Evolutionary conservation across 2,888 invertebrate genomes (phyloP), one percentile per base, ranked within the genome.

Genomic region (Arge pagana): DNA sequence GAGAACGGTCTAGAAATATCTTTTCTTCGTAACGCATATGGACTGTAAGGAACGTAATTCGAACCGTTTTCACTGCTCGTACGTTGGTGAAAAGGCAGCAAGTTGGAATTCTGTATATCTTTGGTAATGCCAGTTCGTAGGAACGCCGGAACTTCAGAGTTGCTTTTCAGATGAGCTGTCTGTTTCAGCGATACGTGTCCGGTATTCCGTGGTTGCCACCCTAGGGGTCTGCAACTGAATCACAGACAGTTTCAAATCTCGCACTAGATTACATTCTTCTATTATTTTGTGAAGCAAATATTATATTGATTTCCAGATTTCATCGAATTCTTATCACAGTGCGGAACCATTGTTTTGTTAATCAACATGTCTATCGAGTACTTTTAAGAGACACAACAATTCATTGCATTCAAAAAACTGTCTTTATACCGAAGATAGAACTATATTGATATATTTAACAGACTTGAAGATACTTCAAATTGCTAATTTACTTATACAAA

Each of bases 161-260:
- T 64, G 43, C 64, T 63, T 55, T 68, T 63, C 35, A 71, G 52
- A 55, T 72, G 69, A 39, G 60, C 69, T 11, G 73, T 72, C 61
- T 73, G 71, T 40, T 71, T 76, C 15, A 75, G 45, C 40, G 75
- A 74, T 43, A 74, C 65, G 54, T 76, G 74, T 55, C 74, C 72
- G 48, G 68, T 63, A 16, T 39, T 37, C 28, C 64, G 54, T 45
- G 64, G 65, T 18, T 45, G 61, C 30, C 60, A 60, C 48, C 63
- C 66, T 50, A 63, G 41, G 49, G 66, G 64, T 57, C 73, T 74
- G 71, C 54, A 72, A 73, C 62, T 67, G 49, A 65, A 66, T 42
- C 21, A 28, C 7, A 30, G 15, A 21, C 10, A n/a, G 19, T 26
- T 24, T 40, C 3, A 33, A n/a, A n/a, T n/a, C n/a, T n/a, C n/a